These are phyloP conservation scores for Drosophila pseudoobscura DNA, from an alignment of 1,140 invertebrate genomes.

Conservation along the genomic window DNA sequence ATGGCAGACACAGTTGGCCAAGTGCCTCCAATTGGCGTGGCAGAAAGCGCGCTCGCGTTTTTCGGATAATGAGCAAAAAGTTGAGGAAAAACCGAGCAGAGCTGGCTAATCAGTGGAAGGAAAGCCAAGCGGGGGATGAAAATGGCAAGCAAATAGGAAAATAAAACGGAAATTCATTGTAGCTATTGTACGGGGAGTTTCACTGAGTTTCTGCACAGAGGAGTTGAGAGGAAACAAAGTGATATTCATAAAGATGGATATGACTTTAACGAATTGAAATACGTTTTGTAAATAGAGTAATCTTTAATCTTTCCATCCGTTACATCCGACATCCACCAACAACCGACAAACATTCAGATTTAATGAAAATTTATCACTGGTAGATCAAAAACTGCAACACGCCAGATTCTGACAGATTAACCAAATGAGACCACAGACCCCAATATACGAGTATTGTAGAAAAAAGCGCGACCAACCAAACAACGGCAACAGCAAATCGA, in stretches of 20 bases:
- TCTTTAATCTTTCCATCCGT: not conserved
- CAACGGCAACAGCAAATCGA: slow-evolving; percentile 55
- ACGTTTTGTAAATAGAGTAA: not conserved
- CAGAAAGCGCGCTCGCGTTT: slow-evolving; percentile 69
- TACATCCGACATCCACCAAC: not conserved
- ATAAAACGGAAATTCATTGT: not conserved
- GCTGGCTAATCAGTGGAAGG: slow-evolving; percentile 59
- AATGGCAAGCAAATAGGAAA: slow-evolving; percentile 39
- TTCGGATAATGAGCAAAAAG: slow-evolving; percentile 74
- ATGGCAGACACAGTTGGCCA: slow-evolving; percentile 61
- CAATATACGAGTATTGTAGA: not conserved
- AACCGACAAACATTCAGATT: slow-evolving; percentile 4
- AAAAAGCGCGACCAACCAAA: slow-evolving; percentile 3
- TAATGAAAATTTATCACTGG: slow-evolving; percentile 75
- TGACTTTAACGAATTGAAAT: not conserved
- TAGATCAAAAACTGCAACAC: slow-evolving; percentile 53
- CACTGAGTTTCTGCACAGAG: too few relatives aligned
- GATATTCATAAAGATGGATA: too few relatives aligned
- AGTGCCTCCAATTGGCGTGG: slow-evolving; percentile 69
- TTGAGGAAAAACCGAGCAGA: slow-evolving; percentile 45
- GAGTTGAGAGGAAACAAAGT: too few relatives aligned
- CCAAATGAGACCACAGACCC: slow-evolving; percentile 51
- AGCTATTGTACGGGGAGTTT: too few relatives aligned
- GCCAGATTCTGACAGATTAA: slow-evolving; percentile 65
- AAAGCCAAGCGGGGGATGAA: slow-evolving; percentile 50